A percentile compares a stretch with the other conserved stretches of the same genome.
Evolutionary conservation across 2,797 vertebrate species (phyloP).

Genomic region (Avahi laniger): DNA sequence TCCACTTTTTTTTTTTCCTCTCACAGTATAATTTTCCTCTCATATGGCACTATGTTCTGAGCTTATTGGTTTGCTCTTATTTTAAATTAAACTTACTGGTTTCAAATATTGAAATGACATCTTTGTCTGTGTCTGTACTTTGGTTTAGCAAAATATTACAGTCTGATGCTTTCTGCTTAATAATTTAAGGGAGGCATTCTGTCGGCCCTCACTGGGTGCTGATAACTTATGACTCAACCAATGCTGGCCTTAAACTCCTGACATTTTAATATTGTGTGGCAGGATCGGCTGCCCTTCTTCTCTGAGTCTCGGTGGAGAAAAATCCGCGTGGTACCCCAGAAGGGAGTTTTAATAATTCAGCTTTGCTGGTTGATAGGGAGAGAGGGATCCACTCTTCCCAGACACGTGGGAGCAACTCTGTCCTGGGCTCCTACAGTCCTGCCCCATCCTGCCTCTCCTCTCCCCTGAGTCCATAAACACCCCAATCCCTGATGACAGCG

Average conservation of each 20-base stretch:
- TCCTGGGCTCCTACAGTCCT: neutral
- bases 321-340: constrained; percentile 64
- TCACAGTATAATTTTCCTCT: constrained; percentile 97
- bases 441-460: neutral
- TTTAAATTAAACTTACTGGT: constrained; percentile 99
- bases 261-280: constrained; percentile 85
- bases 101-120: constrained; percentile 99
- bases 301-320: constrained; percentile 69
- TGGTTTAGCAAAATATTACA: constrained; percentile 95
- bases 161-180: constrained; percentile 89
- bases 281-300: constrained; percentile 63
- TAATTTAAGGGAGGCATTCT: constrained; percentile 89
- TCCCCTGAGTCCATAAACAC: neutral
- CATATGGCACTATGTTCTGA: constrained; percentile 95
- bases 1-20: constrained; percentile 88
- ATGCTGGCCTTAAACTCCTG: constrained; percentile 84
- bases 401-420: neutral
- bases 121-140: constrained; percentile 93
- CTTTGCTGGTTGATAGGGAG: constrained; percentile 39
- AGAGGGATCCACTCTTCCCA: neutral
- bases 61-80: constrained; percentile 98
- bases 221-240: constrained; percentile 87
- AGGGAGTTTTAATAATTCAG: constrained; percentile 80
- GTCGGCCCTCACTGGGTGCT: constrained; percentile 85
- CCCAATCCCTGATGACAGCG: neutral